These are phyloP conservation scores for Drosophila kohkoa DNA, from an alignment of 1,140 invertebrate genomes.

Conservation along the genomic window DNA sequence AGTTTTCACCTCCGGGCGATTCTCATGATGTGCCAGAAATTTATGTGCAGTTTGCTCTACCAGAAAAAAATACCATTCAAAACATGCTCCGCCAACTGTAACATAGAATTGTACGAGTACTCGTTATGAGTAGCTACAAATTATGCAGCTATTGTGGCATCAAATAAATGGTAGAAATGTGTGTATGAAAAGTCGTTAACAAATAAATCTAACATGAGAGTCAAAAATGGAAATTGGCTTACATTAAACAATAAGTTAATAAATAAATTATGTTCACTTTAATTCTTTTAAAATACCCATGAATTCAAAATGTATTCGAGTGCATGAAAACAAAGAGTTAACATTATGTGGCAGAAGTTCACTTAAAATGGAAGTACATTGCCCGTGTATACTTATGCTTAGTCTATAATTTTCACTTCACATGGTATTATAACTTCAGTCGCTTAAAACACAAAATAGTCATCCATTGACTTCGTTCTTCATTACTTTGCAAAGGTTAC, in stretches of 20 bases:
- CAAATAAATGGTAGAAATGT: constrained; percentile 2
- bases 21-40: constrained; percentile 43
- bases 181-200: background rate
- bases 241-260: background rate
- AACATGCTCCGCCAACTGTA: constrained; percentile 1
- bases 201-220: background rate
- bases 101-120: constrained; percentile 5
- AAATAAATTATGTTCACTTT: background rate
- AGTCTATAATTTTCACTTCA: no score
- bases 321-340: no score
- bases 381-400: no score
- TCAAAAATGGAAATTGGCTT: background rate
- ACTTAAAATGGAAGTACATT: no score
- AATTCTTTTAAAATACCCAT: no score
- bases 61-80: constrained; percentile 1
- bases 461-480: no score
- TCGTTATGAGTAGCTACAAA: constrained; percentile 13
- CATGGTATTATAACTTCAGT: no score
- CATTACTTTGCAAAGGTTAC: no score
- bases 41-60: constrained; percentile 27
- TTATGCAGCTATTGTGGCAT: constrained; percentile 14
- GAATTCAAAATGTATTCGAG: no score
- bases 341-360: no score
- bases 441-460: no score
- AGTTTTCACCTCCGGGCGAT: constrained; percentile 49